Evolutionary conservation across 2,113 vertebrate genomes (phyloP).

Genomic region (Ctenomys sociabilis): DNA sequence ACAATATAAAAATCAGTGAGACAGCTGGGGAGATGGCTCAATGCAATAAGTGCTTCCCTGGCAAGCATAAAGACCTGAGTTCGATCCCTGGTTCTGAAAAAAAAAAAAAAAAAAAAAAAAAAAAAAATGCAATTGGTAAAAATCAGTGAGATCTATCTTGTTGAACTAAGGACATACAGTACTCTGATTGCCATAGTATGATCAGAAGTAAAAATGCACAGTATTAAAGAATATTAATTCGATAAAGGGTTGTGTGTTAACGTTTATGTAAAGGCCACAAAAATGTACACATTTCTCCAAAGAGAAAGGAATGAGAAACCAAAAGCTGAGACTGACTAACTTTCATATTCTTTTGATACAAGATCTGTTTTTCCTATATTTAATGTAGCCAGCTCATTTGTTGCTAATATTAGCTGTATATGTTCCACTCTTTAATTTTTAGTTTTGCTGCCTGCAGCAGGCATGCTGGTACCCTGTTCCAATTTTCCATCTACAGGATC

Average conservation of each 20-base stretch:
- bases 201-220: neutral
- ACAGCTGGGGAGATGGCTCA: too few relatives aligned
- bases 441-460: neutral
- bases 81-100: too few relatives aligned
- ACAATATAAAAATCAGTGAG: neutral
- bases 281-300: neutral
- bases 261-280: neutral
- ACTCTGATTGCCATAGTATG: neutral
- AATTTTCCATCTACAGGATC: neutral
- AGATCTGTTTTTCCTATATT: neutral
- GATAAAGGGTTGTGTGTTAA: neutral
- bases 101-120: too few relatives aligned
- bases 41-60: too few relatives aligned
- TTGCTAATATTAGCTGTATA: neutral
- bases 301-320: neutral
- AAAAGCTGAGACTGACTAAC: neutral
- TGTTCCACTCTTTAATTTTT: neutral
- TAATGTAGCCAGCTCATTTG: neutral
- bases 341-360: neutral
- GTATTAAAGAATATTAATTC: neutral
- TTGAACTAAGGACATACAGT: neutral
- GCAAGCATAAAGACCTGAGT: too few relatives aligned
- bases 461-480: neutral
- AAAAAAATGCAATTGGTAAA: too few relatives aligned
- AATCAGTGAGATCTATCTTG: neutral